phyloP scores from a whole-genome alignment of 2,113 vertebrate species.

The Petroica traversi region DNA sequence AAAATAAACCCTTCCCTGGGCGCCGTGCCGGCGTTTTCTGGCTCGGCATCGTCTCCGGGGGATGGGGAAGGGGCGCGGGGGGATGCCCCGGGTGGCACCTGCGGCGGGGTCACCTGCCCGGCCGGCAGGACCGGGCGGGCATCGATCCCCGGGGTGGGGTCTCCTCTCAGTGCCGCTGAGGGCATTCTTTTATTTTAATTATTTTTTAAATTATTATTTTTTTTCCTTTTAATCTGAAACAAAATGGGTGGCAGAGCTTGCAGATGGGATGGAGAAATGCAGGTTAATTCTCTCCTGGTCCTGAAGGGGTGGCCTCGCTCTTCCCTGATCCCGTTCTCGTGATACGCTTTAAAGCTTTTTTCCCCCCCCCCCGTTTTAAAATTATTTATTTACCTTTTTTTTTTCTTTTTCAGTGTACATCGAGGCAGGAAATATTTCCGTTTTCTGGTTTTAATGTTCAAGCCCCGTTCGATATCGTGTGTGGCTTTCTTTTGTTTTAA shows the following conservation, averaged over 20 bases:
- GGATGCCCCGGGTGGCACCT: background rate
- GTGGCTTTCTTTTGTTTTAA: constrained; percentile 24
- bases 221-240: background rate
- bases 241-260: constrained; percentile 52
- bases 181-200: accelerated
- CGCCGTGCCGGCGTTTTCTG: background rate
- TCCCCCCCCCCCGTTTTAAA: accelerated
- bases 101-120: background rate
- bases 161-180: no score
- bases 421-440: background rate
- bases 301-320: constrained; percentile 24
- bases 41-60: background rate
- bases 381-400: background rate
- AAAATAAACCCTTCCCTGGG: background rate
- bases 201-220: background rate
- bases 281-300: constrained; percentile 33
- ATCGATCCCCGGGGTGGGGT: no score
- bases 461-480: accelerated
- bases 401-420: background rate
- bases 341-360: background rate
- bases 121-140: background rate
- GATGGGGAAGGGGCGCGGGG: background rate
- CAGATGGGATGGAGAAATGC: background rate
- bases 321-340: constrained; percentile 26
- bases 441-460: background rate